Conservation (phyloP, 1,140 invertebrate genomes). For the Gyrodactylus salaris region DNA sequence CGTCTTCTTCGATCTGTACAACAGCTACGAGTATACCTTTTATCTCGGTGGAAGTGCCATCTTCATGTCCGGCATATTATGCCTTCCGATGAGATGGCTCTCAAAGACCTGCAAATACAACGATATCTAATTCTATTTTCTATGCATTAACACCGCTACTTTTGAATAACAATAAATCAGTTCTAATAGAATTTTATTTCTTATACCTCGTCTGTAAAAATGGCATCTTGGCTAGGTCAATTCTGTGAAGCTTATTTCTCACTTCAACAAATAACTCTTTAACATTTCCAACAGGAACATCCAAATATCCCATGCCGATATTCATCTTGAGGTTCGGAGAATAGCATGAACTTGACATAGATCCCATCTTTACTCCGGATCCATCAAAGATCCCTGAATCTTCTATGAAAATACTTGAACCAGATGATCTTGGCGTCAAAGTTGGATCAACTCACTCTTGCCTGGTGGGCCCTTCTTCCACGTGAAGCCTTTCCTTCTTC, state of each 20-base stretch:
- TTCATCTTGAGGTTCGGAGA: not conserved
- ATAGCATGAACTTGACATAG: not conserved
- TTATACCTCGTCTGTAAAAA: not conserved
- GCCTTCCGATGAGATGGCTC: not conserved
- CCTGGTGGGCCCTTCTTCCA: not conserved
- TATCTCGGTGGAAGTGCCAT: not conserved
- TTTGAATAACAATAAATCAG: no score
- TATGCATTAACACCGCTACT: no score
- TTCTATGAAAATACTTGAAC: not conserved
- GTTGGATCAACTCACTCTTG: not conserved
- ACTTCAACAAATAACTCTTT: not conserved
- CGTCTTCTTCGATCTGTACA: not conserved
- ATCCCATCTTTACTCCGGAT: not conserved
- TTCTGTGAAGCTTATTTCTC: not conserved
- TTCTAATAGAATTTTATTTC: not conserved
- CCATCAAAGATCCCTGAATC: not conserved
- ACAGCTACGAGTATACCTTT: not conserved
- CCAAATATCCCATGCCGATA: not conserved
- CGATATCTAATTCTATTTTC: no score
- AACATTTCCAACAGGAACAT: not conserved
- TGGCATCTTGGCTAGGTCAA: not conserved
- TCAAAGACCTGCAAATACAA: not conserved
- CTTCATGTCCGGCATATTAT: not conserved
- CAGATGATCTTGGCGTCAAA: not conserved
- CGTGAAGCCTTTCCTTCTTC: not conserved